Evolutionary conservation across 2,888 invertebrate species (phyloP), one percentile per base, ranked within the genome.

Genomic region (Alsophila aescularia): DNA sequence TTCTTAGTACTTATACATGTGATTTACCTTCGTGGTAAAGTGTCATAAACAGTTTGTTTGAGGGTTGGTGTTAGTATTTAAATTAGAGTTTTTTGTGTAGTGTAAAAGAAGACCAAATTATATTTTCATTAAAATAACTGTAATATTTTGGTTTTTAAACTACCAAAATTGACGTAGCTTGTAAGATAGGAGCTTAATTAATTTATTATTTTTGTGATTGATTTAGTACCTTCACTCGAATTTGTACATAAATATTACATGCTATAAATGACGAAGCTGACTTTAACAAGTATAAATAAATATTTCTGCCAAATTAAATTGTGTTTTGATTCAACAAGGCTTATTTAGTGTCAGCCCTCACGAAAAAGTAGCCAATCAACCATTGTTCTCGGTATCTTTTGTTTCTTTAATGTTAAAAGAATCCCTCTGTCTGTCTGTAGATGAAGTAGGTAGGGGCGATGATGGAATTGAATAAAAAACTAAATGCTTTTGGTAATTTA

Each of bases 281-380:
- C 77, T 85, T 89, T 85, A 86, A 86, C 84, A 82, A 87, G 85
- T 90, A 90, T 86, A 83, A 90, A 89, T 90, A 90, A 90, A 90
- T 88, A 90, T 89, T 89, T 91, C 90, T 90, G 91, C 91, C 91
- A 91, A 91, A 91, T 90, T 85, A 86, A 64, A 62, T 63, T 60
- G 70, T 75, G 69, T 75, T 81, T 86, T 81, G 66, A 78, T 84
- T 80, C 73, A 16, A 57, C 12, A 27, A 47, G 49, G 52, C 37
- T 56, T 60, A 36, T 52, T 59, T 34, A 44, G 24, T 50, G 36
- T 43, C 51, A 54, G 51, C 51, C 34, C 42, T 50, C 44, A 40
- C 32, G 35, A 54, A 65, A 68, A 70, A 69, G 66, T 68, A 58
- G 55, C 52, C 57, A 64, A 57, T 58, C 64, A 24, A 10, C 67